Conservation (phyloP, 1,140 invertebrate genomes). For the Rhyacophila brunnea region DNA sequence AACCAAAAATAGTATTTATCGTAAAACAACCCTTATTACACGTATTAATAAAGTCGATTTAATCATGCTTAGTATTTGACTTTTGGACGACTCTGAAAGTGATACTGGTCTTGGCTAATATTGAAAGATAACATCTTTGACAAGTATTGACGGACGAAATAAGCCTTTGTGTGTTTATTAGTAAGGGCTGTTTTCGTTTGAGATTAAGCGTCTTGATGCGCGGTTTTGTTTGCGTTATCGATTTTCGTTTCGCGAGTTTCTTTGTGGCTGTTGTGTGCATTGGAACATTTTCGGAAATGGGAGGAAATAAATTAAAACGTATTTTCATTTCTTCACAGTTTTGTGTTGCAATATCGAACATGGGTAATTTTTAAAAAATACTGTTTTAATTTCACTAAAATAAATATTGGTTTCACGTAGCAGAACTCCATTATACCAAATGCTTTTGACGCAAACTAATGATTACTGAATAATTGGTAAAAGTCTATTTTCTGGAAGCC, state of each 20-base stretch:
- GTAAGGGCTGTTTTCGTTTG: conserved; percentile 31
- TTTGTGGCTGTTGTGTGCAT: too few species aligned
- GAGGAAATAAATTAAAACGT: too few species aligned
- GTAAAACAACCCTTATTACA: conserved; percentile 9
- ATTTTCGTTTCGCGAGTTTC: conserved; percentile 20
- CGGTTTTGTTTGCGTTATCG: conserved; percentile 32
- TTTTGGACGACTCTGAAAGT: conserved; percentile 4
- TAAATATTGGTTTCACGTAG: too few species aligned
- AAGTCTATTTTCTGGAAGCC: too few species aligned
- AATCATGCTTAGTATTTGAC: not conserved
- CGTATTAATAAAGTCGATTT: not conserved
- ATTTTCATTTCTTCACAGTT: too few species aligned
- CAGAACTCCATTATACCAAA: too few species aligned
- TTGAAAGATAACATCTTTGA: conserved; percentile 34
- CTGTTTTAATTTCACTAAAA: too few species aligned
- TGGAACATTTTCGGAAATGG: too few species aligned
- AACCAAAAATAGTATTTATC: conserved; percentile 1
- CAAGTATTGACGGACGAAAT: conserved; percentile 28
- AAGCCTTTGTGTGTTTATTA: conserved; percentile 31
- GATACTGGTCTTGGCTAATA: conserved; percentile 24
- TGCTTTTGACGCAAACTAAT: too few species aligned
- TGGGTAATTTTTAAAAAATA: too few species aligned
- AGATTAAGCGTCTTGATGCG: conserved; percentile 9
- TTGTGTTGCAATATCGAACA: too few species aligned
- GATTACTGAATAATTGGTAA: too few species aligned